These are phyloP conservation scores for Corapipo altera DNA, from an alignment of 2,113 vertebrate genomes.

Conservation along the genomic window DNA sequence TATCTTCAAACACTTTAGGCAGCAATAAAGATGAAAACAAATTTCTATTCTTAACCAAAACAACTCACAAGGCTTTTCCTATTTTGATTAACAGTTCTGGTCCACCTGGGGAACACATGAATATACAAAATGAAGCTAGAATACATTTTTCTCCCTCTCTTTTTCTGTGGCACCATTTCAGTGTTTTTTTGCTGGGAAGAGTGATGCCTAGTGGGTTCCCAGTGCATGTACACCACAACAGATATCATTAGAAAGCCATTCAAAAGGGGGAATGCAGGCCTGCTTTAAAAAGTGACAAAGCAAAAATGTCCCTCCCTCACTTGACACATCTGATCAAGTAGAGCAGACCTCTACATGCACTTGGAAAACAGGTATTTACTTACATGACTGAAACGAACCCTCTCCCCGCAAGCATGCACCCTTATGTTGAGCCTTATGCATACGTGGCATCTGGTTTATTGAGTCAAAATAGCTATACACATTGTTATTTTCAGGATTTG, in stretches of 20 bases:
- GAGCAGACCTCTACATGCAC: background rate
- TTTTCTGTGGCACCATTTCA: background rate
- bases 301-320: background rate
- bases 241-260: background rate
- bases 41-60: background rate
- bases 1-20: background rate
- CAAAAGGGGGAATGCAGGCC: background rate
- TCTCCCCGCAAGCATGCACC: background rate
- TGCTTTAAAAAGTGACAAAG: background rate
- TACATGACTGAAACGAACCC: background rate
- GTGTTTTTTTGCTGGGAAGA: fast-evolving
- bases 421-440: background rate
- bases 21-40: background rate
- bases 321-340: background rate
- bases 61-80: background rate
- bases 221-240: fast-evolving
- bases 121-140: background rate
- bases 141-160: background rate
- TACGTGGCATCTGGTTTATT: slow-evolving; percentile 8
- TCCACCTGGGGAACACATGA: background rate
- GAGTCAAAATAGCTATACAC: slow-evolving; percentile 44
- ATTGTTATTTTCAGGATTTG: slow-evolving; percentile 53
- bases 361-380: background rate
- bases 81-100: background rate
- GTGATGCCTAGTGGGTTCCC: fast-evolving